Base-by-base conservation (phyloP, 2,113 vertebrate genomes). In the Alces alces region DNA sequence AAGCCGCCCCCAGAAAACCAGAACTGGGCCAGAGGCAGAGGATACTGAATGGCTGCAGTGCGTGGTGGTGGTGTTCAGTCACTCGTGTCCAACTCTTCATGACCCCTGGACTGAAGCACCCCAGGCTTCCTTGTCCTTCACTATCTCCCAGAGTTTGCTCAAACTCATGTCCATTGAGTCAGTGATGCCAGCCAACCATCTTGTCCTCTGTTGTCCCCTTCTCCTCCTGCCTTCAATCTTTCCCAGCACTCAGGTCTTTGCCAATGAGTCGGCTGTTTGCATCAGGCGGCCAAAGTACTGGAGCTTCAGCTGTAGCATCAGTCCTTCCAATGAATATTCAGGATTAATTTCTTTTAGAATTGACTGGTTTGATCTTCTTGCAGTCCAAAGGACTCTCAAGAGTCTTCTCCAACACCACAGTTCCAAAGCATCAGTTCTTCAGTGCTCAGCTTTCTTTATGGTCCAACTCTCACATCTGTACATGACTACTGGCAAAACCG, bases 31-130 rank as follows among this genome's bases (percentile, higher is more conserved):
- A 39, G 83, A 57, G 36, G 17, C 89, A 50, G 30, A 23, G 57
- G 19, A 33, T 21, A 12, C 9, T 0, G 70, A 76, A 43, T 27
- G 39, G 70, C 39, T 43, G 70, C 70, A 43, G 70, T 43, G 23
- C 1, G 0, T 43, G 70, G 10, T 23, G 39, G 0, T 14, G 70
- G 1, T 73, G 36, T 13, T 76, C 39, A 43, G 21, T 43, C 23
- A 43, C 36, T 43, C 11, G 1, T 43, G 70, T 43, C 39, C 70
- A 76, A 0, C 39, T 76, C 39, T 76, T 43, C 21, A 1, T 6
- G 12, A 76, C 23, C 39, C 70, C 13, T 43, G 39, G 70, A 17
- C 39, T 43, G 70, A 23, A 76, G 39, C 70, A 43, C 70, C 36
- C 39, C 70, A 15, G 70, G 70, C 36, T 76, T 43, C 70, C 23